Percentiles rank a stretch among this genome's conserved stretches.
Evolutionary conservation across 2,113 vertebrate genomes (phyloP).

Genomic region (Pteruthius melanotis): DNA sequence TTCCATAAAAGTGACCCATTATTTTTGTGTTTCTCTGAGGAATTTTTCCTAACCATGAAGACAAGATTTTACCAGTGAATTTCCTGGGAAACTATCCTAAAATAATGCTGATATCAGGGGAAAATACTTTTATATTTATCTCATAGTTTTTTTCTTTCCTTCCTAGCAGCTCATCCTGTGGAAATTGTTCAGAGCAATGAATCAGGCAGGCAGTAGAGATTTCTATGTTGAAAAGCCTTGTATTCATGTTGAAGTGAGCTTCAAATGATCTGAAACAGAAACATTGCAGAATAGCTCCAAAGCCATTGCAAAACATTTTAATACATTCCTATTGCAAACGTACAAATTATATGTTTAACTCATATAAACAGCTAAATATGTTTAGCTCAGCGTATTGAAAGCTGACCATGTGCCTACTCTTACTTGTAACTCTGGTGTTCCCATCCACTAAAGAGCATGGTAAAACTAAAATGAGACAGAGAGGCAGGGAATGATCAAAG

Average conservation of each 20-base stretch:
- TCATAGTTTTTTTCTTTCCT: neutral
- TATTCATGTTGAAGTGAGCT: neutral
- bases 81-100: neutral
- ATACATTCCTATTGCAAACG: accelerated
- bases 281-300: neutral
- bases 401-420: neutral
- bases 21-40: neutral
- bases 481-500: neutral
- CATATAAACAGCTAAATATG: too few relatives aligned
- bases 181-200: neutral
- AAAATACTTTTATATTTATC: neutral
- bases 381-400: neutral
- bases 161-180: neutral
- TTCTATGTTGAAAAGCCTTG: neutral
- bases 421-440: neutral
- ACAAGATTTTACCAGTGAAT: neutral
- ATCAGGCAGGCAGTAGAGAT: neutral
- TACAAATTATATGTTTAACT: neutral
- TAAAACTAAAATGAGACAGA: neutral
- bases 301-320: neutral
- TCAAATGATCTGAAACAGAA: neutral
- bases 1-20: neutral
- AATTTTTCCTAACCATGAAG: neutral
- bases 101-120: neutral
- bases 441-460: neutral